These are phyloP conservation scores for Callaeas wilsoni DNA, from an alignment of 2,113 vertebrate species.

Conservation along the genomic window DNA sequence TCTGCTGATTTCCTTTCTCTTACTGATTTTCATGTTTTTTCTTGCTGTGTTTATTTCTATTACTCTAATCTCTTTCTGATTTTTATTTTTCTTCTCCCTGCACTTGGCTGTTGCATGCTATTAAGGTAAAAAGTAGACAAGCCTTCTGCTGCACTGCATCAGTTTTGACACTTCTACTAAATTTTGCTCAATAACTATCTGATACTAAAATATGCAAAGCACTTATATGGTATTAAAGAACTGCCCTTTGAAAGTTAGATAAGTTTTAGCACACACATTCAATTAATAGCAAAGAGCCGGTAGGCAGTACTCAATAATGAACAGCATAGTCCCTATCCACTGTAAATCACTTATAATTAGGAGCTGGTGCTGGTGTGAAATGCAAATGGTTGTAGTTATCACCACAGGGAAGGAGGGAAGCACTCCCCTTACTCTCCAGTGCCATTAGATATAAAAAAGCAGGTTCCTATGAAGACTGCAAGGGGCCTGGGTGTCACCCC, in stretches of 20 bases:
- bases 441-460: neutral
- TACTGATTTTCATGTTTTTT: neutral
- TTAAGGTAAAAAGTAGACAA: neutral
- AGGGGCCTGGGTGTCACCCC: neutral
- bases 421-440: neutral
- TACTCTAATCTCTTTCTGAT: neutral
- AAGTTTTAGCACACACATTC: conserved; percentile 7
- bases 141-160: neutral
- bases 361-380: conserved; percentile 6
- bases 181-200: neutral
- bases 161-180: neutral
- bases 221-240: neutral
- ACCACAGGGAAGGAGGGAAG: conserved; percentile 3
- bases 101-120: neutral
- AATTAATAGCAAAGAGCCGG: conserved; percentile 12
- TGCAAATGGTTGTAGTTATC: conserved; percentile 25
- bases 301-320: conserved; percentile 25
- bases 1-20: neutral
- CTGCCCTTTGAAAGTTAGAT: neutral
- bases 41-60: neutral
- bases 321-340: neutral
- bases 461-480: neutral
- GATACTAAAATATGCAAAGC: neutral
- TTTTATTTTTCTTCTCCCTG: neutral
- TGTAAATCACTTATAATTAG: conserved; percentile 54